Evolutionary conservation across 2,797 vertebrate species (phyloP).

Genomic region (Parauchenoglanis ngamensis): DNA sequence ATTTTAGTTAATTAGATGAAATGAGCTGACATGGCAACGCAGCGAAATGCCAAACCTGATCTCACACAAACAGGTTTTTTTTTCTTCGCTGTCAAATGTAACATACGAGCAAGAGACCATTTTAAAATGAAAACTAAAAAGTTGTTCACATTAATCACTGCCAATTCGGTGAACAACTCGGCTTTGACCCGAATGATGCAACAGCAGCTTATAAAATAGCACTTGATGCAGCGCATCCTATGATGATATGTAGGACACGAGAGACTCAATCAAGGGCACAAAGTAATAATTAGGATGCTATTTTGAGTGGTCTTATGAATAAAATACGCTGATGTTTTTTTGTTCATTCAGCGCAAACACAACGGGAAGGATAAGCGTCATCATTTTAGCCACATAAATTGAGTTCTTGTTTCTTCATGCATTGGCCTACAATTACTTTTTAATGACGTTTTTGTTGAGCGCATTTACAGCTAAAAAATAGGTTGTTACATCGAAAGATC

Average conservation of each 20-base stretch:
- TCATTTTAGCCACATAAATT: no score
- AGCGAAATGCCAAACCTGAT: constrained; percentile 20
- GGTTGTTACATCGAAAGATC: no score
- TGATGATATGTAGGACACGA: background rate
- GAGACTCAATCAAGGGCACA: background rate
- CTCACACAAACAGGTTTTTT: background rate
- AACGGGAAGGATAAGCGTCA: no score
- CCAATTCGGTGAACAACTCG: background rate
- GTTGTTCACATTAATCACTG: background rate
- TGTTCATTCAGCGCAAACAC: no score
- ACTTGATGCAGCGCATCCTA: background rate
- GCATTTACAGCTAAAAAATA: no score
- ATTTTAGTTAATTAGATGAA: constrained; percentile 20
- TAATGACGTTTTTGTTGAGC: no score
- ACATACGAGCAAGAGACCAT: background rate
- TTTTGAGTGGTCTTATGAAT: background rate
- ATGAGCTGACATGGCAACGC: background rate
- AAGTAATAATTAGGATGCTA: background rate
- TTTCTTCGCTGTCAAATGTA: constrained; percentile 6
- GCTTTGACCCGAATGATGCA: background rate
- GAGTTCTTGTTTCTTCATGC: no score
- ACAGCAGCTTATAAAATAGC: background rate
- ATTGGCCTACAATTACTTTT: no score
- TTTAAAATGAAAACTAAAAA: background rate
- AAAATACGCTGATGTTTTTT: no score